Evolutionary conservation across 2,113 vertebrate species (phyloP), one percentile per base, ranked within the genome.

Genomic region (Carollia perspicillata): DNA sequence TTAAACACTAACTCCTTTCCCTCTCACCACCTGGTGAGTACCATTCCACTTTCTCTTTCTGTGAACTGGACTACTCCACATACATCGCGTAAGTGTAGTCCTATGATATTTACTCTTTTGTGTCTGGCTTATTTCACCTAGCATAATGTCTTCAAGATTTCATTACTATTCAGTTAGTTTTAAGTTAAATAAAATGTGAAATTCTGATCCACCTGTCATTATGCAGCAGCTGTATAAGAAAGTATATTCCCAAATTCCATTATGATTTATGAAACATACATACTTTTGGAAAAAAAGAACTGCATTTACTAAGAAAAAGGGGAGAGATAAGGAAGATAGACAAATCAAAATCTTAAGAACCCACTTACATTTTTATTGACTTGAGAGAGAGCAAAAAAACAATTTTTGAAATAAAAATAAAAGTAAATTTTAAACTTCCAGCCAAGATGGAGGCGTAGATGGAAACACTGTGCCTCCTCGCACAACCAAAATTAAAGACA

Each of bases 251-350:
- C 55, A 91, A 90, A 86, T 72, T 30, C 35, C 68, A 88, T 47
- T 66, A 74, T n/a, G 44, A 81, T 40, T 40, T 81, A 88, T 55
- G 68, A 88, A 92, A 58, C 66, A 95, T 6, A 58, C 75, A 95
- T 13, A 17, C 26, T 74, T 81, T 55, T 69, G 33, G 75, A 81
- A 65, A 35, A 35, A 91, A 0, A 30, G 10, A 92, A 66, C 8
- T 65, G 23, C 33, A 47, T 28, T 44, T 44, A 47, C 75, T 81
- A 13, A 86, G 79, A 58, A 65, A 93, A 80, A 47, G 40, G 55
- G 37, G 4, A 92, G 7, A 58, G n/a, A 8, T 80, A 26, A 78
- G 20, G 12, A 78, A 42, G 81, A 60, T 0, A 16, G 42, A 55
- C 30, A 47, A 72, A 65, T 26, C 30, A 44, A 75, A 91, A 49